Base-by-base conservation (phyloP, 2,113 vertebrate genomes). In the Herpailurus yagouaroundi region DNA sequence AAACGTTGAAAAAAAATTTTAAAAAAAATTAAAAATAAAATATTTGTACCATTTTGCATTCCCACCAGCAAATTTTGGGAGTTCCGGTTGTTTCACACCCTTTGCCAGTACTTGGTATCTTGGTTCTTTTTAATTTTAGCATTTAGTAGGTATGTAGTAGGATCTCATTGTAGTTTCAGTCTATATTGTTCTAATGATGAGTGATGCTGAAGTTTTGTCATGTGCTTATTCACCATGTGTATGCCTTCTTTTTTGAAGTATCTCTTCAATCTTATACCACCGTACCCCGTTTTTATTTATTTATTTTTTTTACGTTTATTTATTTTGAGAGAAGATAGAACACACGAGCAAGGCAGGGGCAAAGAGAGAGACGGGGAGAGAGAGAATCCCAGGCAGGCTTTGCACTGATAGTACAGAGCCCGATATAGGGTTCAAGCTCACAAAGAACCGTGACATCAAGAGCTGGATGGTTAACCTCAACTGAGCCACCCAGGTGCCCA, bases 91-190 rank as follows among this genome's bases (percentile, higher is more conserved):
- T 91, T 91, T 69, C 23, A 88, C 12, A 52, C 71, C 50, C 41
- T 69, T 50, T 93, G 66, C 63, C 69, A 76, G 33, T 52, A 82
- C n/a, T 77, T 74, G 33, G 9, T 83, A 12, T 79, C 60, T 91
- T 92, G 41, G 8, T 3, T 68, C 21, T 80, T 92, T 89, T 88
- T 84, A 83, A 60, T 89, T 94, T 95, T 68, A 88, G 36, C 45
- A 80, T 84, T 91, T 66, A 79, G 31, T 94, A 52, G 29, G 29
- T 36, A 23, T 84, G 6, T 79, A 69, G 83, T 73, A 25, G 36
- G 81, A 73, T 79, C 63, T 89, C 36, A 2, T 15, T 68, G 41
- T 88, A 63, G 52, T 90, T 95, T 87, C 79, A 57, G 63, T 94
- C 96, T 82, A 5, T 57, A 60, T 87, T 96, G 76, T 64, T 45